phyloP scores from a whole-genome alignment of 2,797 vertebrate genomes.

The Xenentodon cancila region DNA sequence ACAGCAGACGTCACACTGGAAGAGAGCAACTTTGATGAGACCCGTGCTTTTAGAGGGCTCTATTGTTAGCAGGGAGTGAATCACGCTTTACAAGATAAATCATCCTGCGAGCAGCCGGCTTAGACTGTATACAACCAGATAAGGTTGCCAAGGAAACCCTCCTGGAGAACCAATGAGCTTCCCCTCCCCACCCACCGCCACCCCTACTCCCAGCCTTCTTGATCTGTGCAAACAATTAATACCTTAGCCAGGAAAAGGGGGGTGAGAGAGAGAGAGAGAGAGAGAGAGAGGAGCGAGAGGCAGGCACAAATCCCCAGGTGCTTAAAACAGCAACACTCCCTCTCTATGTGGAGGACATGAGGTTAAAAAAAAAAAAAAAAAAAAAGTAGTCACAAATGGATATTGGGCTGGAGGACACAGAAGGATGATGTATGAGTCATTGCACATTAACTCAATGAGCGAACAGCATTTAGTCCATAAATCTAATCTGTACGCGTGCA shows the following conservation, averaged over 20 bases:
- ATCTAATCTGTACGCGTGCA: constrained; percentile 58
- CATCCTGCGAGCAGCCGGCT: constrained; percentile 67
- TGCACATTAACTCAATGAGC: constrained; percentile 64
- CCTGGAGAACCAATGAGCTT: constrained; percentile 71
- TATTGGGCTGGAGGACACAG: constrained; percentile 49
- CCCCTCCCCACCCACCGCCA: neutral
- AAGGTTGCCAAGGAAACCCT: constrained; percentile 85
- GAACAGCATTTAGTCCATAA: constrained; percentile 58
- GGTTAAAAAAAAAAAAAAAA: constrained; percentile 30
- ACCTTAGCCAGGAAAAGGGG: constrained; percentile 61
- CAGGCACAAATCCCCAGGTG: constrained; percentile 73
- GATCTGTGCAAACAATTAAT: constrained; percentile 82
- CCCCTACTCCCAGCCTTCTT: constrained; percentile 41
- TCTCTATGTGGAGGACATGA: constrained; percentile 50
- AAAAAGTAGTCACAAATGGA: constrained; percentile 57
- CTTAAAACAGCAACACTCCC: constrained; percentile 51
- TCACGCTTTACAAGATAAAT: constrained; percentile 77
- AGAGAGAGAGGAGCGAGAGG: constrained; percentile 38
- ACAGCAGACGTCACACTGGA: constrained; percentile 58
- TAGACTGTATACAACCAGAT: constrained; percentile 82
- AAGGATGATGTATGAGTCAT: constrained; percentile 60
- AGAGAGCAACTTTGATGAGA: constrained; percentile 71
- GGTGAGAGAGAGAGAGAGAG: too few species aligned
- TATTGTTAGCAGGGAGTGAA: constrained; percentile 71
- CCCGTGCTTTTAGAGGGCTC: constrained; percentile 65